phyloP scores from a whole-genome alignment of 2,113 vertebrate genomes.

The Arenaria interpres region DNA sequence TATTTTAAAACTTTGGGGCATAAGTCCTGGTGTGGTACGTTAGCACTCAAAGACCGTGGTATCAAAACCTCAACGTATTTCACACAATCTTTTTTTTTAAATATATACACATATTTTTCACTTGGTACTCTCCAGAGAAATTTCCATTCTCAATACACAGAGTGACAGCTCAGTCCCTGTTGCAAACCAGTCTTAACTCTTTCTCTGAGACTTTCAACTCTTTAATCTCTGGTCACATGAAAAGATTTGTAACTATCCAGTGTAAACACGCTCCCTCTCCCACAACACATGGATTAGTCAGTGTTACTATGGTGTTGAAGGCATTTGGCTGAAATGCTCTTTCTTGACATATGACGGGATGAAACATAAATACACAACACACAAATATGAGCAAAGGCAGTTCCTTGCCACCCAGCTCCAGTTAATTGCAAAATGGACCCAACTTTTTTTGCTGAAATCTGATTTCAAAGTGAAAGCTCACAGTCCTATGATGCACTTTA shows the following conservation, averaged over 20 bases:
- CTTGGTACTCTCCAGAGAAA: neutral
- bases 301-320: neutral
- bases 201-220: neutral
- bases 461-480: neutral
- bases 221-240: neutral
- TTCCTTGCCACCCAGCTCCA: neutral
- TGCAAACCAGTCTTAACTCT: neutral
- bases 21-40: neutral
- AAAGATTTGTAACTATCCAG: neutral
- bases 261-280: neutral
- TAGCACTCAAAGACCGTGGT: neutral
- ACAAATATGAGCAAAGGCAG: neutral
- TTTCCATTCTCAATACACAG: neutral
- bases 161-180: neutral
- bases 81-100: neutral
- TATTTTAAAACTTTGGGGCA: neutral
- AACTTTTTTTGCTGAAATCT: neutral
- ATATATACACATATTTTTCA: neutral
- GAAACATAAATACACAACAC: neutral
- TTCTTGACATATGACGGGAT: neutral
- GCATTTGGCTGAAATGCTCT: neutral
- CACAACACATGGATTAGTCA: fast-evolving
- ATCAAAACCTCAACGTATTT: neutral
- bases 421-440: neutral
- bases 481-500: neutral